Evolutionary conservation across 2,888 invertebrate genomes (phyloP), one percentile per base, ranked within the genome.

Genomic region (Bimastos eiseni): DNA sequence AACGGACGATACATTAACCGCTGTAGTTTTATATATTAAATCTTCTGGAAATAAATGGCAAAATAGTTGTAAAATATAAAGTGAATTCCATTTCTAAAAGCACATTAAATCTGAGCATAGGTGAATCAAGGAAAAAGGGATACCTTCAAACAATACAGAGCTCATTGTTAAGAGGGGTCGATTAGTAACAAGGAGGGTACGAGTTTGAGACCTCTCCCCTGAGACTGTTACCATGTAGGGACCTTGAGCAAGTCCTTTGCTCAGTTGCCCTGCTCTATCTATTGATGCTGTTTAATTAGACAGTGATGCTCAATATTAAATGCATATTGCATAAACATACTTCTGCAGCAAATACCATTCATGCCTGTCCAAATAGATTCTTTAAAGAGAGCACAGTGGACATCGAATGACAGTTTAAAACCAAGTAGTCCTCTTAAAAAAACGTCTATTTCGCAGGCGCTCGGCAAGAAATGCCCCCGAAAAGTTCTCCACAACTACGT

Each of bases 61-160:
- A 70, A 70, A n/a, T n/a, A 70, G 70, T 70, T 70, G 70, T 70
- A 70, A 70, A 24, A 70, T 70, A 70, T 70, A n/a, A 70, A 70
- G n/a, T 21, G n/a, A 70, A 70, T 70, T 70, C 30, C 11, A 70
- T n/a, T 70, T 55, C 3, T n/a, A n/a, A 70, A 70, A 70, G n/a
- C 70, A 30, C 30, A 49, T 24, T 2, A n/a, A 70, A 70, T 70
- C 70, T n/a, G 70, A 30, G n/a, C n/a, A n/a, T n/a, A n/a, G 8
- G 6, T 70, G 70, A 15, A 70, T 1, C 8, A 70, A 8, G 70
- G 30, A 30, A 70, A 30, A 30, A 11, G 30, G 70, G 30, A n/a
- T 13, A 70, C 30, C 70, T 70, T 70, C 70, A 8, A 70, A 70
- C 0, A 70, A 70, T n/a, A 38, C 38, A 38, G 38, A 41, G 5